Evolutionary conservation across 2,797 vertebrate genomes (phyloP).

Genomic region (Enteromius paludinosus): DNA sequence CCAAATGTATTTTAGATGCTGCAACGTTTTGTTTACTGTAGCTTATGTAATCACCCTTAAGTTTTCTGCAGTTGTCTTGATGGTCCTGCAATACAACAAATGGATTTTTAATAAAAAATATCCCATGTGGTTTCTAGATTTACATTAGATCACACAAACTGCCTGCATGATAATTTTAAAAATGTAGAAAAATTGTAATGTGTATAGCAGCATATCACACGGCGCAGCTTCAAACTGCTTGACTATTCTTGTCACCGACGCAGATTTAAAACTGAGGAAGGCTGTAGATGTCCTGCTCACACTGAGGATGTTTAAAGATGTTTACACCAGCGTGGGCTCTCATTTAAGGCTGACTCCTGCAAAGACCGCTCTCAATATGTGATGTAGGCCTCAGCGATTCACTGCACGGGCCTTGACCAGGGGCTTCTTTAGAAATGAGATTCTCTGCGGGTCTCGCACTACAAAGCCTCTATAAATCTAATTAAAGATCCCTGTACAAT

Average conservation of each 20-base stretch:
- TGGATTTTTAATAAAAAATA: not conserved
- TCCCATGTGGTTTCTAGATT: not conserved
- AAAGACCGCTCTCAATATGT: not conserved
- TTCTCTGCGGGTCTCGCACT: constrained; percentile 12
- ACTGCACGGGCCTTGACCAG: not conserved
- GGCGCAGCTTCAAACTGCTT: not conserved
- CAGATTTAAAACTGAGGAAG: constrained; percentile 1
- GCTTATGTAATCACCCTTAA: not conserved
- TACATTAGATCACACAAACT: not conserved
- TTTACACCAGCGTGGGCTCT: constrained; percentile 3
- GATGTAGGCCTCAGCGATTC: not conserved
- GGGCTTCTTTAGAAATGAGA: constrained; percentile 9
- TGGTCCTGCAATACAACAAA: constrained; percentile 18
- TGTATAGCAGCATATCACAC: not conserved
- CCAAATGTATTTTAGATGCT: not conserved
- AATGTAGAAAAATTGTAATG: not conserved
- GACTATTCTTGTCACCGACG: not conserved
- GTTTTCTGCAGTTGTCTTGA: not conserved
- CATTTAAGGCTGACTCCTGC: not conserved
- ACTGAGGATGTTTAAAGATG: not conserved
- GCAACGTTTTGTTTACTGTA: not conserved
- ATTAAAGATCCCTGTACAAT: not conserved
- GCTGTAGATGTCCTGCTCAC: not conserved
- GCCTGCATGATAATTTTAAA: not conserved
- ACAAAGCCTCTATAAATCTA: constrained; percentile 20